These are phyloP conservation scores for Rachycentron canadum DNA, from an alignment of 2,797 vertebrate species.

Conservation along the genomic window DNA sequence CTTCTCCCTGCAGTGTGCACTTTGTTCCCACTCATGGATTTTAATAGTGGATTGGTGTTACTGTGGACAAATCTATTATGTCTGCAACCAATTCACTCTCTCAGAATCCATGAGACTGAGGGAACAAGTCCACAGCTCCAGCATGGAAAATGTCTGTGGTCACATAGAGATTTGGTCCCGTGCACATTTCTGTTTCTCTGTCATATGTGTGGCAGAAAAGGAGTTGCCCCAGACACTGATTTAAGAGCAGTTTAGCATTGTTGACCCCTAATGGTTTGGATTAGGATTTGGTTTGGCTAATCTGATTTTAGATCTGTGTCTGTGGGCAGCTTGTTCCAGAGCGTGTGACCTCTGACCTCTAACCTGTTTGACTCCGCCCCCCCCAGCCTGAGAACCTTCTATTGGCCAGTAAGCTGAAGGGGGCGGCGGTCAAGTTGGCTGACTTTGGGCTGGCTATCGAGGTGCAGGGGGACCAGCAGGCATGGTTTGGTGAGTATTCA, in stretches of 20 bases:
- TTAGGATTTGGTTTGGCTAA: constrained; percentile 81
- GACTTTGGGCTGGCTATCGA: constrained; percentile 99
- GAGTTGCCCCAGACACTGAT: constrained; percentile 78
- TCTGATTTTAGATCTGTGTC: constrained; percentile 83
- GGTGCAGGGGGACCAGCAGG: constrained; percentile 98
- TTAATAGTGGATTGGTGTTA: constrained; percentile 52
- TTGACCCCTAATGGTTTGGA: constrained; percentile 71
- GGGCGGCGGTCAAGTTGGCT: constrained; percentile 97
- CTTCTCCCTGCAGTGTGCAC: constrained; percentile 65
- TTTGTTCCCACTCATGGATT: constrained; percentile 75
- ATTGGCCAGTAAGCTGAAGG: constrained; percentile 98
- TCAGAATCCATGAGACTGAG: constrained; percentile 62
- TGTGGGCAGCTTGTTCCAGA: constrained; percentile 76
- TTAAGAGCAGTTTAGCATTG: constrained; percentile 81
- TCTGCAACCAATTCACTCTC: constrained; percentile 46
- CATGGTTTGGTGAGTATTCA: constrained; percentile 96
- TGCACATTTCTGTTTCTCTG: constrained; percentile 75
- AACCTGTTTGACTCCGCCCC: constrained; percentile 86
- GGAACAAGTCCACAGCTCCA: constrained; percentile 64
- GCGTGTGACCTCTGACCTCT: constrained; percentile 81
- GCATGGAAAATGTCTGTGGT: constrained; percentile 59
- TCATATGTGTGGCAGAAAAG: constrained; percentile 77
- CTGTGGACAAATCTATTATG: constrained; percentile 27
- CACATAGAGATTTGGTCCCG: constrained; percentile 70
- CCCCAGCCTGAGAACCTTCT: constrained; percentile 97